Base-by-base conservation (phyloP, 2,113 vertebrate genomes). In the Trematomus loennbergii region DNA sequence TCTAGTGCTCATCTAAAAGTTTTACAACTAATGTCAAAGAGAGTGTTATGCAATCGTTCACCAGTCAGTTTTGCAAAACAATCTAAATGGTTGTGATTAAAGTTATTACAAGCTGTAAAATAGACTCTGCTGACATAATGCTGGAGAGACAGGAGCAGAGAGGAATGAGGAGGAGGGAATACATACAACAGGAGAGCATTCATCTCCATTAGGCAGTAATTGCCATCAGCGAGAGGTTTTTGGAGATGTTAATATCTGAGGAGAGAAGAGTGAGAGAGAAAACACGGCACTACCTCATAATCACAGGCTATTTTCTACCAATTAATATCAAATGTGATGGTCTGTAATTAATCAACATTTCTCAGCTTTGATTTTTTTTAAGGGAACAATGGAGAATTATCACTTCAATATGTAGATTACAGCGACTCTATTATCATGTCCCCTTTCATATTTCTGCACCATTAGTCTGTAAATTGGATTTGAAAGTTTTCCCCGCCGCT, bases 201-300 rank as follows among this genome's bases (percentile, higher is more conserved):
- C 67, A 78, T 90, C 90, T 92, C 76, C 81, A 91, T 91, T 88
- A 88, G 78, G 79, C 50, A 20, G 84, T 91, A 82, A 87, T 87
- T 91, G 76, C 86, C 50, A 82, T 90, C 82, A 82, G 81, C 68
- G 36, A 79, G 83, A 73, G 67, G 78, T 69, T 87, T 85, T 85
- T 57, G 70, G 78, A 84, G 66, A 74, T 82, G 78, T 75, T 87
- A 79, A 83, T 88, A 83, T 74, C 72, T 63, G 59, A 67, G 60
- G 67, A 69, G 70, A 75, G 64, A 57, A 73, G 61, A 17, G 52
- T 33, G 73, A 62, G 40, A 43, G 43, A 54, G 36, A 63, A 66
- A 74, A 78, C 29, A 5, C 46, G 48, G 46, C 53, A 49, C 43
- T 67, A 58, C 40, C 66, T 78, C 40, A n/a, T 67, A 77, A 75